Evolutionary conservation across 2,888 invertebrate species (phyloP), one percentile per base, ranked within the genome.

Genomic region (Oeneis ivallda): DNA sequence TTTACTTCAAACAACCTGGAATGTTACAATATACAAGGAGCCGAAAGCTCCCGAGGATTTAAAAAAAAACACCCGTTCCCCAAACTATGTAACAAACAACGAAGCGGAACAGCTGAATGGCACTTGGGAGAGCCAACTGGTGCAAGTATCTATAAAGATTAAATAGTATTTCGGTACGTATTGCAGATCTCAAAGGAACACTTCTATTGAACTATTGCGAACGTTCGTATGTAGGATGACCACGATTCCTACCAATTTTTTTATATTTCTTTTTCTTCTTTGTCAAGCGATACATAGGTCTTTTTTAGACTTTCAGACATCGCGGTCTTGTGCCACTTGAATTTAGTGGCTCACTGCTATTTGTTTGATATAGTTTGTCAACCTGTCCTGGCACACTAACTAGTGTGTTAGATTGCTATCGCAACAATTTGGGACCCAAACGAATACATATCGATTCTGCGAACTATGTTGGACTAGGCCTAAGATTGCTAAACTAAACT

Each of bases 171-270:
- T 78, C 75, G 71, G 71, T 76, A 73, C 72, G 78, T 77, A 74
- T 75, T 71, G 72, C 65, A 67, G 74, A 77, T 80, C 85, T 86
- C 87, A 80, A 81, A 86, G 87, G 85, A 83, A 78, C 83, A 82
- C 82, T 88, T 84, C 70, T 73, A 76, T 76, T 75, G 76, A 81
- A 78, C 71, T 71, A 67, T 72, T 75, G 78, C 73, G 77, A 73
- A 71, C 71, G 80, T 82, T 78, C 81, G 83, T 81, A 70, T 54
- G 72, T 83, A 78, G 79, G 81, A 80, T 77, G 78, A 73, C 80
- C 67, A 75, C 63, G 19, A 13, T 68, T 59, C 57, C 15, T 6
- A 8, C 7, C 8, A 45, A n/a, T n/a, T 17, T 39, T 32, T 45
- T 15, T 11, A 41, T 4, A 13, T 41, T 5, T 13, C 6, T 41